Evolutionary conservation across 2,888 invertebrate genomes (phyloP).

Genomic region (Blastobasis adustella): DNA sequence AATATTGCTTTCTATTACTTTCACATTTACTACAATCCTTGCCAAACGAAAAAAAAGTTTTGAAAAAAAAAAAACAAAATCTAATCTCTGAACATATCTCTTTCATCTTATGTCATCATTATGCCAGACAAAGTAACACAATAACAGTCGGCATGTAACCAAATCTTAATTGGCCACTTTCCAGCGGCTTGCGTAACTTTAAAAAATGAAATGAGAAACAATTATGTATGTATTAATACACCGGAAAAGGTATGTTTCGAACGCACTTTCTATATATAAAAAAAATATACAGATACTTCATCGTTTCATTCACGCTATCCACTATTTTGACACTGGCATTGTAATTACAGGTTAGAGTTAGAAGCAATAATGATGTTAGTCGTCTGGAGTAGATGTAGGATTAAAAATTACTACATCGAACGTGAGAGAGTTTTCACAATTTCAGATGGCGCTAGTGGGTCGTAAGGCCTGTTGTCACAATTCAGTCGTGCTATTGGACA

Average conservation of each 20-base stretch:
- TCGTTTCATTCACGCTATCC: conserved; percentile 46
- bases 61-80: no score
- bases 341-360: no score
- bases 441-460: no score
- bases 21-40: no score
- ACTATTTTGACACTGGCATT: background rate
- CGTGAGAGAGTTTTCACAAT: no score
- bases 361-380: no score
- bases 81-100: background rate
- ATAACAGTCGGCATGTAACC: conserved; percentile 25
- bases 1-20: no score
- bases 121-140: conserved; percentile 1
- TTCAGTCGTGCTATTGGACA: no score
- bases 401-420: no score
- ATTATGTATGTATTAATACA: conserved; percentile 64
- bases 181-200: conserved; percentile 49
- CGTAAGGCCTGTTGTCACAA: no score
- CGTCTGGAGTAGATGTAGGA: no score
- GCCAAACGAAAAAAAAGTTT: no score
- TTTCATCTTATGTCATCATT: conserved; percentile 1
- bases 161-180: conserved; percentile 67
- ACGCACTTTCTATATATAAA: conserved; percentile 53
- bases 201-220: conserved; percentile 52
- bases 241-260: conserved; percentile 50
- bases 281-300: background rate